These are phyloP conservation scores for Botrylloides violaceus DNA, from an alignment of 23 tunicate species.

Conservation along the genomic window DNA sequence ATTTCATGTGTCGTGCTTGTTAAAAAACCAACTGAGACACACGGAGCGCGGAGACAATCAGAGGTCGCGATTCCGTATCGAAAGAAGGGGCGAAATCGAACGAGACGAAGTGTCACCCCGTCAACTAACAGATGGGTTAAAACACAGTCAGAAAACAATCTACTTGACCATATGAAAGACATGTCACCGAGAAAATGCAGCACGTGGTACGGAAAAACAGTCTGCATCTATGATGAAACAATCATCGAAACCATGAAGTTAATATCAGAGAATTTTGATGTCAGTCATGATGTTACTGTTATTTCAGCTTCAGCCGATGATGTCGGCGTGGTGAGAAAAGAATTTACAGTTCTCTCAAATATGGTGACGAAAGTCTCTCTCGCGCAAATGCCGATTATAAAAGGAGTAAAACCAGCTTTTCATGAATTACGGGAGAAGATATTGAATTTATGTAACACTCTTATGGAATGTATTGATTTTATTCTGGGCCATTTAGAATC, in stretches of 20 bases:
- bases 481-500: background rate
- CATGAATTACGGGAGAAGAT: background rate
- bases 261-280: background rate
- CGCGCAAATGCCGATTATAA: conserved; percentile 24
- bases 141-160: conserved; percentile 8
- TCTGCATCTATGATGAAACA: background rate
- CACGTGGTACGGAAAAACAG: background rate
- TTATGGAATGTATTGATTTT: background rate
- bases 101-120: background rate
- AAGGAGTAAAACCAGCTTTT: conserved; percentile 2
- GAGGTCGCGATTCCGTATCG: background rate
- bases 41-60: conserved; percentile 5
- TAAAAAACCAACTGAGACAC: conserved; percentile 5
- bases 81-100: conserved; percentile 6
- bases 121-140: background rate
- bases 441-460: background rate
- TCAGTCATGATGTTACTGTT: conserved; percentile 25
- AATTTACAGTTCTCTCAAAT: background rate
- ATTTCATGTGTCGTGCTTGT: conserved; percentile 16
- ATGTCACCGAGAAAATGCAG: background rate
- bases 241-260: background rate
- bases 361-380: conserved; percentile 2
- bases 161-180: background rate
- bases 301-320: conserved; percentile 19
- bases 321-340: conserved; percentile 19